Conservation (phyloP, 2,797 vertebrate species). For the Mormyrus proboscirostris region DNA sequence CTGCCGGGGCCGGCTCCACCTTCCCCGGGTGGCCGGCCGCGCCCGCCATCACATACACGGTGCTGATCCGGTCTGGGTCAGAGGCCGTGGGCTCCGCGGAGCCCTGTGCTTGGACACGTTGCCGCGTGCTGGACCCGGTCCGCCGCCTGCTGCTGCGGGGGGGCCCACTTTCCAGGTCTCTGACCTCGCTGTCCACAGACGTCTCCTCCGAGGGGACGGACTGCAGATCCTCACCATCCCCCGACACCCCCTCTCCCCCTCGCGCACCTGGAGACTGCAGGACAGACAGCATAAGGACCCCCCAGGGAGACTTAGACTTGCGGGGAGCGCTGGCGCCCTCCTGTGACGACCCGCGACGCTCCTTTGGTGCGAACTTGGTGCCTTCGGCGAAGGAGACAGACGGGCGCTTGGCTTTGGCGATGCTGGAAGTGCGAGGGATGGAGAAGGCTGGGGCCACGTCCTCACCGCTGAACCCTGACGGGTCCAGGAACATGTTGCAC, state of each 20-base stretch:
- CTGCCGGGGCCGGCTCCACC: conserved; percentile 42
- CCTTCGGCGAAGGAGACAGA: conserved; percentile 97
- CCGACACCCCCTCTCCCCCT: conserved; percentile 34
- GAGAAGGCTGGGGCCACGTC: conserved; percentile 74
- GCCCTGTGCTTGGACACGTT: conserved; percentile 46
- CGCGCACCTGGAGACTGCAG: conserved; percentile 42
- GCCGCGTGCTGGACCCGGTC: conserved; percentile 58
- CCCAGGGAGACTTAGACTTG: conserved; percentile 72
- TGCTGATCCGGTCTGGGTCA: conserved; percentile 63
- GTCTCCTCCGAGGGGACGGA: conserved; percentile 32
- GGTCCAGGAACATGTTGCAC: conserved; percentile 68
- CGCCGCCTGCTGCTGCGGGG: conserved; percentile 41
- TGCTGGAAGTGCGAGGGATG: conserved; percentile 95
- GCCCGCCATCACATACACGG: conserved; percentile 82
- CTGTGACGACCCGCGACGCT: conserved; percentile 55
- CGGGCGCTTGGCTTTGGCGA: conserved; percentile 84
- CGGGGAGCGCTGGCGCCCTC: conserved; percentile 55
- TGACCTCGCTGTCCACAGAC: conserved; percentile 42
- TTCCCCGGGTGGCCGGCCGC: conserved; percentile 53
- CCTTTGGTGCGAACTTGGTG: conserved; percentile 78
- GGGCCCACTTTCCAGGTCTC: neutral
- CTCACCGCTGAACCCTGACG: conserved; percentile 63
- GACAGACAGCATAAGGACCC: conserved; percentile 58
- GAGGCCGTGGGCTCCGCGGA: conserved; percentile 47
- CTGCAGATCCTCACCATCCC: neutral